Conservation (phyloP, 2,113 vertebrate genomes). For the Sinosuthora webbiana region DNA sequence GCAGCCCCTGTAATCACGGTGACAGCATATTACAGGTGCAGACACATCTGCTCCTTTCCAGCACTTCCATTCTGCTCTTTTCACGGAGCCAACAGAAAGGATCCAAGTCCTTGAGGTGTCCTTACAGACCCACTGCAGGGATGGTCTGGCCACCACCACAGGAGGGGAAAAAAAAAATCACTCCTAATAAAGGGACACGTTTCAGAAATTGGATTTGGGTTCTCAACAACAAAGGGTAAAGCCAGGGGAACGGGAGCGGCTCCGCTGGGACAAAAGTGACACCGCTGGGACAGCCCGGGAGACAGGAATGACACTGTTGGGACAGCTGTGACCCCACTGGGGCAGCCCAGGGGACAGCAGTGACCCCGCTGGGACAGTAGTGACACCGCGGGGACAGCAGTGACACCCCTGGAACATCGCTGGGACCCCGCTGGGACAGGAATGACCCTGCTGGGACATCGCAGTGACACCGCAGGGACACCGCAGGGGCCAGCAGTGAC, state of each 20-base stretch:
- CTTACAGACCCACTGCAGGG: background rate
- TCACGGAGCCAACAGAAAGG: background rate
- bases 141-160: background rate
- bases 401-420: rapidly evolving
- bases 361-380: too few species aligned
- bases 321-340: background rate
- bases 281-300: background rate
- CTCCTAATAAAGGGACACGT: background rate
- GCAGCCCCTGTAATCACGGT: background rate
- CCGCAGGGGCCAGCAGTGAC: too few species aligned
- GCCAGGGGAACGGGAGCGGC: rapidly evolving
- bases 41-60: background rate
- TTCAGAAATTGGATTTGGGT: background rate
- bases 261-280: rapidly evolving
- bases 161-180: background rate
- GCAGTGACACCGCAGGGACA: background rate
- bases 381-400: background rate
- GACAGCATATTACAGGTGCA: background rate
- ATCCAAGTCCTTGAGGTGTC: background rate
- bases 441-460: background rate
- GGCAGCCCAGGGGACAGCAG: background rate
- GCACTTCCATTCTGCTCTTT: background rate
- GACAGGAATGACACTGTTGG: background rate
- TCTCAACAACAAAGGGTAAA: background rate
- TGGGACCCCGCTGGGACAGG: too few species aligned